Percentiles rank a stretch among this genome's conserved stretches.
Evolutionary conservation across 2,888 invertebrate species (phyloP).

Genomic region (Xestia sexstrigata): DNA sequence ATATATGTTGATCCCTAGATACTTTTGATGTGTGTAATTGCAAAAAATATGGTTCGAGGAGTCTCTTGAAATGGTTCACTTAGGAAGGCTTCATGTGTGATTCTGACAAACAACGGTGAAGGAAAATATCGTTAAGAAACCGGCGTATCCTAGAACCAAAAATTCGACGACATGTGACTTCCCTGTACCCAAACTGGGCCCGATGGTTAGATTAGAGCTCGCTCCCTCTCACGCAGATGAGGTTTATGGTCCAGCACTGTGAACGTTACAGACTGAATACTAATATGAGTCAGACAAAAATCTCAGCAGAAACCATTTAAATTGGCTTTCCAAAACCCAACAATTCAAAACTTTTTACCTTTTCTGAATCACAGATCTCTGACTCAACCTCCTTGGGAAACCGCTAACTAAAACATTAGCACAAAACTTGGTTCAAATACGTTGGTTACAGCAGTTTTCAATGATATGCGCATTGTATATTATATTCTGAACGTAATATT

Average conservation of each 20-base stretch:
- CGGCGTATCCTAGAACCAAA: neutral
- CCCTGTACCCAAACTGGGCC: neutral
- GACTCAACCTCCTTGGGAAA: conserved; percentile 8
- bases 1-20: no score
- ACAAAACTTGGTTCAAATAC: conserved; percentile 34
- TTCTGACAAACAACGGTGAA: neutral
- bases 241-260: no score
- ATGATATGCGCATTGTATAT: conserved; percentile 45
- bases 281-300: conserved; percentile 1
- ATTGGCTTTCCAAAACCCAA: neutral
- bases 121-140: neutral
- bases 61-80: neutral
- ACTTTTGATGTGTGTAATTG: no score
- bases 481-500: conserved; percentile 64
- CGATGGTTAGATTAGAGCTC: no score
- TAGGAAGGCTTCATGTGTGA: neutral
- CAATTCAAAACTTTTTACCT: neutral
- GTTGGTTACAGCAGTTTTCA: conserved; percentile 37
- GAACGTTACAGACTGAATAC: no score
- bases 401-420: conserved; percentile 25
- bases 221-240: no score
- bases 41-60: neutral
- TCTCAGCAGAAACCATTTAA: conserved; percentile 5
- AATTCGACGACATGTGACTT: neutral
- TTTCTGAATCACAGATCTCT: conserved; percentile 18